Percentiles rank a stretch among this genome's conserved stretches.
These are phyloP conservation scores for Erpetoichthys calabaricus DNA, from an alignment of 2,797 vertebrate genomes.

Conservation along the genomic window DNA sequence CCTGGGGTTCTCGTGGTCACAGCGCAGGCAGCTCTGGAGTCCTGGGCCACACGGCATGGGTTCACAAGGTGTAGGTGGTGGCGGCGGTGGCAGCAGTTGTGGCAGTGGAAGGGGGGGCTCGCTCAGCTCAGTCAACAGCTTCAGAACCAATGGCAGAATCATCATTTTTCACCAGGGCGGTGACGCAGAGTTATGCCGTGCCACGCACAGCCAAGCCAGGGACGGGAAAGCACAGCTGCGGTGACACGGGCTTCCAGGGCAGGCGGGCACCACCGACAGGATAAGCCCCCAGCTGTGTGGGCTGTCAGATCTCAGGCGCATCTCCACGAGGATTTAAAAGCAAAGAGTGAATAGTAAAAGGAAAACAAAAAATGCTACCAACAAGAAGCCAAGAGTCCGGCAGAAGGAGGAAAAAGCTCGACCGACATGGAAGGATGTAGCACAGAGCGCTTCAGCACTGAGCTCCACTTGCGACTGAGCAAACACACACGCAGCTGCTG, in stretches of 20 bases:
- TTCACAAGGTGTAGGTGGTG: constrained; percentile 24
- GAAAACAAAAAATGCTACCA: no score
- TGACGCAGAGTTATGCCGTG: constrained; percentile 24
- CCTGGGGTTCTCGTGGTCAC: constrained; percentile 30
- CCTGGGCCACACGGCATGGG: constrained; percentile 44
- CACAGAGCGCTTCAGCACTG: constrained; percentile 7
- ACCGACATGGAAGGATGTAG: neutral
- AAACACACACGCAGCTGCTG: neutral
- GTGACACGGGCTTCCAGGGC: constrained; percentile 9
- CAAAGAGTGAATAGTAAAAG: no score
- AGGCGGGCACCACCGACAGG: neutral
- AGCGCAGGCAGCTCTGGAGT: constrained; percentile 36
- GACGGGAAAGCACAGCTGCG: constrained; percentile 3
- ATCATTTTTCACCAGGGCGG: constrained; percentile 44
- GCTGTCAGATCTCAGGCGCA: no score
- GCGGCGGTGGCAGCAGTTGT: neutral
- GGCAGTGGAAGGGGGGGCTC: constrained; percentile 6
- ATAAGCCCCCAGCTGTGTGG: no score
- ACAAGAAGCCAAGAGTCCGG: neutral
- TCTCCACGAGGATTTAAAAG: no score
- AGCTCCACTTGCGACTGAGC: neutral
- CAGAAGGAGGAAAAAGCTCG: constrained; percentile 1
- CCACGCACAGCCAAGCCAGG: constrained; percentile 12
- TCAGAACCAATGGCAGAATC: constrained; percentile 45
- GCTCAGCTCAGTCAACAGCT: constrained; percentile 41